Base-by-base conservation (phyloP, 1,140 invertebrate genomes). In the Hormaphis cornu region DNA sequence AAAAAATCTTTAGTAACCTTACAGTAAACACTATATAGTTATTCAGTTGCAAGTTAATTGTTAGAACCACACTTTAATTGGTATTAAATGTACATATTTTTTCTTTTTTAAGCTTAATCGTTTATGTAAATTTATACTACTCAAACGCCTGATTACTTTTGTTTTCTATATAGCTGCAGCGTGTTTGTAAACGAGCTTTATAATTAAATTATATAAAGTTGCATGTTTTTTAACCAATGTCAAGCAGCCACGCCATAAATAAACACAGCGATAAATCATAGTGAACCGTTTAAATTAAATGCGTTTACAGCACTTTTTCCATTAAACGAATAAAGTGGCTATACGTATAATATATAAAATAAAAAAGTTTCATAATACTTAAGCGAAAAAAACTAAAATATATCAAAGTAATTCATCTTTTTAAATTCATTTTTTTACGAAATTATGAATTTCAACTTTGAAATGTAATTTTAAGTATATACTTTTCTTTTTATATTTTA, bases 231-330 rank as follows among this genome's bases (percentile, higher is more conserved):
- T 56, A 56, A 56, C 53, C 53, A 56, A 56, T 56, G 20, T 56
- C 53, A 56, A 56, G 53, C 20, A 37, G 7, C 12, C 33, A n/a
- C n/a, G 30, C 33, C 33, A 56, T 56, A 56, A 56, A 56, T 56
- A 37, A 56, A 56, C 53, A 37, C 37, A 56, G 37, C 53, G 22
- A 56, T 56, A 56, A 56, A 56, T 56, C 37, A 56, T 56, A 56
- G 35, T 35, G 30, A 56, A 37, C 53, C 53, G 37, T 56, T 56
- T 56, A 56, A 56, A 37, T 56, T 37, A 56, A 56, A 56, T 35
- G 18, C n/a, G n/a, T 18, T 56, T 56, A 56, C 53, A 56, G 33
- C 20, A 37, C 30, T 56, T 56, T 52, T 56, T 56, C 53, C 53
- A 56, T 56, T 56, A 56, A 24, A 56, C 28, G 37, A 56, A 37